phyloP scores from a whole-genome alignment of 2,797 vertebrate genomes.

The Sebastes cheni region DNA sequence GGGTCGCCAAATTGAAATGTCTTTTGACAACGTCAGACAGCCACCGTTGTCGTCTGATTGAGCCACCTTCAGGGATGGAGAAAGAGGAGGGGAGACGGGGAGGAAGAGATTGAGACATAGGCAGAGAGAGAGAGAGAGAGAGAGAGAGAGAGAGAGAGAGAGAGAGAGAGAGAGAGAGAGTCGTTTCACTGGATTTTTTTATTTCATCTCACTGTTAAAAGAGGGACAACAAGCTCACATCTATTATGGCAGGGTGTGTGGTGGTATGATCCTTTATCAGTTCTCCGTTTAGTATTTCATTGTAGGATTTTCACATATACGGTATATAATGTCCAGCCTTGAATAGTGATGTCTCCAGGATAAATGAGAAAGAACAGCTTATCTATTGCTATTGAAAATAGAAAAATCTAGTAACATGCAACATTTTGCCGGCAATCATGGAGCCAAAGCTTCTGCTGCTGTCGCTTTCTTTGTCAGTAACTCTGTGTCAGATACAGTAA shows the following conservation, averaged over 20 bases:
- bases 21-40: constrained; percentile 73
- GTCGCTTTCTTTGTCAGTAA: background rate
- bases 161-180: background rate
- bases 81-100: background rate
- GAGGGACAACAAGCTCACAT: background rate
- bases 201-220: constrained; percentile 4
- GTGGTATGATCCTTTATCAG: background rate
- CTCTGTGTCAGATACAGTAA: background rate
- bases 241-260: background rate
- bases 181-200: background rate
- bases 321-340: background rate
- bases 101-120: background rate
- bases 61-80: constrained; percentile 51
- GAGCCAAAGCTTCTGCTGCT: background rate
- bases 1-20: constrained; percentile 81
- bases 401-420: background rate
- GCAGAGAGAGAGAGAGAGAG: background rate
- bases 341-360: background rate
- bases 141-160: background rate
- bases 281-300: background rate
- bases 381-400: background rate
- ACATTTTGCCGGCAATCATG: background rate
- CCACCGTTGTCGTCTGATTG: constrained; percentile 58
- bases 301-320: background rate
- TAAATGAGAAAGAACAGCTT: background rate